Conservation (phyloP, 1,140 invertebrate species). For the Bombus affinis region DNA sequence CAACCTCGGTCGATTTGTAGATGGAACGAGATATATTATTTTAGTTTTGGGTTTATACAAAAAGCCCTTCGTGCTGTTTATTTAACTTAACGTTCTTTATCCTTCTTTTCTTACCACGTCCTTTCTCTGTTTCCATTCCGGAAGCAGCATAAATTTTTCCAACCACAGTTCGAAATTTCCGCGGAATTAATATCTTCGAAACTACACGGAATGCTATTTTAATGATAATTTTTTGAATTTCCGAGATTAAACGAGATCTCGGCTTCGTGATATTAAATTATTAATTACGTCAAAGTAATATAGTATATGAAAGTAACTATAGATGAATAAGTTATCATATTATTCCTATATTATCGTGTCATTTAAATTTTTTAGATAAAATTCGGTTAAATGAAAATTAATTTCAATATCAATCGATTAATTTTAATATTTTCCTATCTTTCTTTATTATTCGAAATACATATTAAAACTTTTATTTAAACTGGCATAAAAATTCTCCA, state of each 20-base stretch:
- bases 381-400: too few relatives aligned
- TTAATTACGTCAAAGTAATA: neutral
- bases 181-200: conserved; percentile 14
- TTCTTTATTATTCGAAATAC: neutral
- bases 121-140: conserved; percentile 68
- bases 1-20: conserved; percentile 59
- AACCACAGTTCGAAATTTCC: neutral
- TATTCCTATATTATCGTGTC: too few relatives aligned
- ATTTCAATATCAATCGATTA: too few relatives aligned
- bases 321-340: too few relatives aligned
- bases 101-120: conserved; percentile 63
- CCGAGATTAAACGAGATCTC: too few relatives aligned
- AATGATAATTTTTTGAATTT: neutral
- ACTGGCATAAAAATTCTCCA: too few relatives aligned
- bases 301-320: too few relatives aligned
- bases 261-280: neutral
- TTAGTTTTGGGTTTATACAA: conserved; percentile 74
- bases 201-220: neutral
- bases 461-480: too few relatives aligned
- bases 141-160: conserved; percentile 49
- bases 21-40: conserved; percentile 76
- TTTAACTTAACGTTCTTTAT: conserved; percentile 73
- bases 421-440: neutral
- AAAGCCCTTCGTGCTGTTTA: conserved; percentile 73
- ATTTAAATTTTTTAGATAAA: too few relatives aligned